Evolutionary conservation across 2,113 vertebrate species (phyloP), one percentile per base, ranked within the genome.

Genomic region (Phalacrocorax brasilianus): DNA sequence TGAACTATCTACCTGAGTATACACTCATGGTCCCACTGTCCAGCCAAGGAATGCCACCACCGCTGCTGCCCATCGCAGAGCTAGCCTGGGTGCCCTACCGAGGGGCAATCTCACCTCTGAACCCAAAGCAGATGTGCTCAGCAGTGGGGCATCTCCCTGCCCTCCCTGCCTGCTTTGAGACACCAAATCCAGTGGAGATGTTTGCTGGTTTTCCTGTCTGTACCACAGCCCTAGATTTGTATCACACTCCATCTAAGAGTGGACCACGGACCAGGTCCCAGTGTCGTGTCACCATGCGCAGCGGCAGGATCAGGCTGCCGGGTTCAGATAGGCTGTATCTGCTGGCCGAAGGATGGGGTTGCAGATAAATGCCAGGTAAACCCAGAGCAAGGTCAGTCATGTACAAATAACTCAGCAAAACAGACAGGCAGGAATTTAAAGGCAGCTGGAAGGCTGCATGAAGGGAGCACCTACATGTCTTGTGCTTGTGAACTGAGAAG

Each of bases 251-350:
- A 55, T 47, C 35, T 58, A 55, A 38, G 28, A 59, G 61, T 6
- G 40, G 66, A 75, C 47, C 27, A 18, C 3, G 40, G 28, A 47
- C 32, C 40, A 35, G 26, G 53, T 75, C 33, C 38, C 35, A 4
- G 1, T 40, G 45, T 23, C 56, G 45, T 0, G 0, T 53, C 82
- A 63, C 72, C 76, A 32, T 1, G 8, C 26, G 58, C 32, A 76
- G 35, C 12, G 45, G 27, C 27, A 71, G 30, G 40, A 81, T 62
- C 74, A 71, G 38, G 19, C 56, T 63, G 24, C 58, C 1, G 2
- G 44, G 33, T 28, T 77, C 74, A 90, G 50, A 56, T 0, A 52
- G 75, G 11, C 71, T 79, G 6, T 20, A 55, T 23, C 62, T 91
- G 38, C 38, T 72, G 32, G 26, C 19, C 88, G 15, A 35, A 52